phyloP scores from a whole-genome alignment of 2,113 vertebrate genomes.

The Australoheros scitulus region DNA sequence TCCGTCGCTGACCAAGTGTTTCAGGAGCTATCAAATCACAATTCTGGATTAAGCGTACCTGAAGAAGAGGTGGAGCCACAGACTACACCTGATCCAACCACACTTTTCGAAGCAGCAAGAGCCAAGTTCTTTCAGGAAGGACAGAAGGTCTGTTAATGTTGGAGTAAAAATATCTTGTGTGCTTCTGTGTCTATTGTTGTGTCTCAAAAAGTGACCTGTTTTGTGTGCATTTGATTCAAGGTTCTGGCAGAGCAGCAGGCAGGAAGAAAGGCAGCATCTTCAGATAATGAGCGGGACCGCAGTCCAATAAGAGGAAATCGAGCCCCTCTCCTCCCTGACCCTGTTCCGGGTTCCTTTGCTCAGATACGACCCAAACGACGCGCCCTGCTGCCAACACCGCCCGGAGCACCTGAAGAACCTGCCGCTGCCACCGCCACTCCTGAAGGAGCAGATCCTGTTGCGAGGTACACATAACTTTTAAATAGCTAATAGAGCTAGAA shows the following conservation, averaged over 20 bases:
- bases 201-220: not conserved
- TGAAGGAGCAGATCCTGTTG: constrained; percentile 78
- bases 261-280: constrained; percentile 63
- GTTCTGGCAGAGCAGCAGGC: constrained; percentile 83
- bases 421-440: constrained; percentile 39
- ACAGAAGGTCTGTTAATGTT: constrained; percentile 72
- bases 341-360: constrained; percentile 75
- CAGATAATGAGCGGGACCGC: constrained; percentile 77
- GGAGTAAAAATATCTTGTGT: not conserved
- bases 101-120: constrained; percentile 81
- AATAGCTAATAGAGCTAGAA: not conserved
- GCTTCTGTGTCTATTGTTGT: not conserved
- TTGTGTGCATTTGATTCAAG: constrained; percentile 4
- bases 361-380: constrained; percentile 76
- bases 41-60: not conserved
- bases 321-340: constrained; percentile 80
- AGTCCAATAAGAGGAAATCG: constrained; percentile 79
- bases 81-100: constrained; percentile 76
- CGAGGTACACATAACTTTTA: constrained; percentile 69
- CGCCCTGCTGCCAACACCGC: constrained; percentile 81
- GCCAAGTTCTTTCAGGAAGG: constrained; percentile 84
- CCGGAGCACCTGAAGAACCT: constrained; percentile 77
- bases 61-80: constrained; percentile 57
- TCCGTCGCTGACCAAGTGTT: constrained; percentile 82
- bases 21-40: constrained; percentile 66